A percentile compares a stretch with the other conserved stretches of the same genome.
Evolutionary conservation across 1,140 invertebrate species (phyloP).

Genomic region (Temnothorax nylanderi): DNA sequence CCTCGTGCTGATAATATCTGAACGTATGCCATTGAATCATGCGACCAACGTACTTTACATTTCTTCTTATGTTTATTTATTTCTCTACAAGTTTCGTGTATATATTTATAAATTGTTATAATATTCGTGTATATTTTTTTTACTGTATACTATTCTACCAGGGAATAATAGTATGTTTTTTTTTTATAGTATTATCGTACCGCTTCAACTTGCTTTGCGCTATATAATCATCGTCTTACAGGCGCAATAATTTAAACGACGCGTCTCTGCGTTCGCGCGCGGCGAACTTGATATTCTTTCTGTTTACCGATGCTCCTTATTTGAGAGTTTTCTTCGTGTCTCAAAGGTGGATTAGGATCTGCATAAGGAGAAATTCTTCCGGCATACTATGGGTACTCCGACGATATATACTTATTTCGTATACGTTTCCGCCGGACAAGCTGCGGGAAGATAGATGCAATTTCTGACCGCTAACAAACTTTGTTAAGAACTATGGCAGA

Average conservation of each 20-base stretch:
- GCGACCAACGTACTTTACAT: not conserved
- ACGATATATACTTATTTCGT: slow-evolving; percentile 54
- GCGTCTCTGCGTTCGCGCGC: slow-evolving; percentile 13
- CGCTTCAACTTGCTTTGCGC: slow-evolving; percentile 52
- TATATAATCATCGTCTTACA: slow-evolving; percentile 59
- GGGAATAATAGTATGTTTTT: too few species aligned
- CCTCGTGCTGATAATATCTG: not conserved
- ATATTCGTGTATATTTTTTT: not conserved
- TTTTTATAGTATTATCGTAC: slow-evolving; percentile 48
- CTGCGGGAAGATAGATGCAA: slow-evolving; percentile 66
- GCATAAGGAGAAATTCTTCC: slow-evolving; percentile 50
- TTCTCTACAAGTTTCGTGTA: not conserved
- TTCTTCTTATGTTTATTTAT: not conserved
- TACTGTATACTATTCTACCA: not conserved
- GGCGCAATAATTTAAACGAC: slow-evolving; percentile 60
- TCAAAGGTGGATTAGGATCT: slow-evolving; percentile 64
- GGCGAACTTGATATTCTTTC: slow-evolving; percentile 50
- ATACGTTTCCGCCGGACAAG: slow-evolving; percentile 41
- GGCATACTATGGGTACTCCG: slow-evolving; percentile 35
- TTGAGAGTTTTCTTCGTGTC: slow-evolving; percentile 58
- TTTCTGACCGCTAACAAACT: slow-evolving; percentile 58
- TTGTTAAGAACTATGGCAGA: slow-evolving; percentile 47
- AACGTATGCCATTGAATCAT: not conserved
- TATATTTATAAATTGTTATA: too few species aligned
- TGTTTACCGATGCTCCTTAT: slow-evolving; percentile 69